Evolutionary conservation across 92 coral and sea anemone genomes (phyloP).

Genomic region (Zoanthus sociatus): DNA sequence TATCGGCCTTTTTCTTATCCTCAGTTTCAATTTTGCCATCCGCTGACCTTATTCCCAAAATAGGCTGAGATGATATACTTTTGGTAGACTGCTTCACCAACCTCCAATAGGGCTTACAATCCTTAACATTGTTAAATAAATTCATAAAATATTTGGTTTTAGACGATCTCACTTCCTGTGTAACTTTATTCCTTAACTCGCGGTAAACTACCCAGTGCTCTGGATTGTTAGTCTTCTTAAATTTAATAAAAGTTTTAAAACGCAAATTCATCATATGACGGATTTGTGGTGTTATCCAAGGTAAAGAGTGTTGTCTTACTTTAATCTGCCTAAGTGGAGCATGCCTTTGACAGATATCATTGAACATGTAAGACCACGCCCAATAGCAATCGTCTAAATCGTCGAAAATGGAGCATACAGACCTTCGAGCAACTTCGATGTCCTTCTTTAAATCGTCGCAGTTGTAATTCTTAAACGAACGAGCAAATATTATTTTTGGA

Average conservation of each 20-base stretch:
- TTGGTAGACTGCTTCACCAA: no score
- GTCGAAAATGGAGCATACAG: conserved; percentile 47
- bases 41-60: no score
- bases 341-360: conserved; percentile 46
- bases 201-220: conserved; percentile 56
- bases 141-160: conserved; percentile 56
- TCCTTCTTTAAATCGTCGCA: conserved; percentile 21
- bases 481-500: conserved; percentile 33
- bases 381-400: conserved; percentile 57
- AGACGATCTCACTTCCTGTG: conserved; percentile 51
- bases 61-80: no score
- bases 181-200: conserved; percentile 52
- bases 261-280: conserved; percentile 57
- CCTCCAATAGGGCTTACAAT: conserved; percentile 21
- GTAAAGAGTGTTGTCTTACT: conserved; percentile 51
- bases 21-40: not conserved
- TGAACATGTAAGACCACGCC: conserved; percentile 53
- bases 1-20: conserved; percentile 49
- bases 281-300: conserved; percentile 65
- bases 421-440: conserved; percentile 52
- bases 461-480: conserved; percentile 38
- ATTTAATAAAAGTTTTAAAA: conserved; percentile 42
- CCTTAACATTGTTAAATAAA: conserved; percentile 53
- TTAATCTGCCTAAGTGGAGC: conserved; percentile 42
- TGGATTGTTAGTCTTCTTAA: conserved; percentile 23